Base-by-base conservation (phyloP, 2,888 invertebrate species). In the Miltochrista miniata region DNA sequence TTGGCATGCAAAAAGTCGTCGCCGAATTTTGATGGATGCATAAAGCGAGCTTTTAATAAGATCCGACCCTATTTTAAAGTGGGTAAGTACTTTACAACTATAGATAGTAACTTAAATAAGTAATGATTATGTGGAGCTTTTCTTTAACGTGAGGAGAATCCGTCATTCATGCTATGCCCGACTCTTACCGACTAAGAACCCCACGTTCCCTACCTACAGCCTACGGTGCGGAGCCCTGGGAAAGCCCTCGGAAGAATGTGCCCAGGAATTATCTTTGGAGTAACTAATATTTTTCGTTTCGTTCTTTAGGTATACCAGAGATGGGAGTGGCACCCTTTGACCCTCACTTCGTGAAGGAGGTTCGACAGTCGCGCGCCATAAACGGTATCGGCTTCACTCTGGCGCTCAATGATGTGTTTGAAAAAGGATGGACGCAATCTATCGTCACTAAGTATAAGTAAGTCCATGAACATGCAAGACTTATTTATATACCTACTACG, bases 361-460 rank as follows among this genome's bases (percentile, higher is more conserved):
- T 96, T 15, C 93, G 92, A 34, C 94, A 95, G 61, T 84, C 87
- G 34, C 92, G 95, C 0, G 93, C 94, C 7, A 92, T 94, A 41
- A 89, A 92, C 4, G 92, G 94, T 45, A 86, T 95, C 38, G 95
- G 95, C 33, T 96, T 96, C 76, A 94, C 93, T 31, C 90, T 96
- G 41, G 93, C 93, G 1, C 86, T 97, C n/a, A 93, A 89, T 50
- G 94, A 96, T 70, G 95, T 96, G 7, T 94, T 93, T 44, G 96
- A 96, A 76, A 92, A 93, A 51, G 97, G 96, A 34, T 96, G 96
- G 96, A 92, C 94, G 0, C 85, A 92, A 11, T 96, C 96, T 15
- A 94, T 95, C 71, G 94, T 96, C 54, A 96, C 95, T 9, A 95
- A 94, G 79, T 95, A 95, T 77, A 94, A 92, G 95, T 95, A 80